Base-by-base conservation (phyloP, 1,140 invertebrate species). In the Drosophila elegans region DNA sequence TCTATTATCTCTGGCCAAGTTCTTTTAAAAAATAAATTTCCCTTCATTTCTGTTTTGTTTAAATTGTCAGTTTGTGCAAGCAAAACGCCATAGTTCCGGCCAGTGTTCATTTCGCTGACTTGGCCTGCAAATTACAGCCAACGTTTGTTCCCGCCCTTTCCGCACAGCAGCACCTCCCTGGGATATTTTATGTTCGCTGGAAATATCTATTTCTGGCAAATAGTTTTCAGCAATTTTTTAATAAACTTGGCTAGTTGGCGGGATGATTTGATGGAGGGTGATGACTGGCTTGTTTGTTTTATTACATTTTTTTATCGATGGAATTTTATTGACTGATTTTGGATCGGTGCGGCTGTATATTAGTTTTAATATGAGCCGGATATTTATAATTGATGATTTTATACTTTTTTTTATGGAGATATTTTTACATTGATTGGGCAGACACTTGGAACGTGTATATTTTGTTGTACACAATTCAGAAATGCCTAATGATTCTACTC, bases 71-170 rank as follows among this genome's bases (percentile, higher is more conserved):
- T 81, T 74, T 88, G 62, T 88, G 62, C 59, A 79, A 64, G 80
- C 83, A 88, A 86, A 86, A 88, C 63, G 75, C 66, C 83, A 67
- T 74, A 88, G 63, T 88, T 86, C 83, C 83, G 83, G 83, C 41
- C 79, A 76, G 71, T 76, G 83, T 80, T 86, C 83, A 88, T 88
- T 88, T 88, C 67, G 79, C 54, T 79, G 60, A 88, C 79, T 79
- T 79, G 62, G 75, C 60, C 60, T 75, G 75, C 61, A 88, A 86
- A 86, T 86, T 88, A 88, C 42, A 64, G 34, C 34, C 62, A 76
- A 78, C 71, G 76, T 88, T 88, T 82, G 75, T 79, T 76, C 44
- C 59, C 38, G 25, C n/a, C 36, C 1, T 7, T 41, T 41, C 0
- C 11, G 12, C 13, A 9, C 42, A 34, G 4, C 29, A 21, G 16